Evolutionary conservation across 2,888 invertebrate species (phyloP).

Genomic region (Pseudeuparius sepicola): DNA sequence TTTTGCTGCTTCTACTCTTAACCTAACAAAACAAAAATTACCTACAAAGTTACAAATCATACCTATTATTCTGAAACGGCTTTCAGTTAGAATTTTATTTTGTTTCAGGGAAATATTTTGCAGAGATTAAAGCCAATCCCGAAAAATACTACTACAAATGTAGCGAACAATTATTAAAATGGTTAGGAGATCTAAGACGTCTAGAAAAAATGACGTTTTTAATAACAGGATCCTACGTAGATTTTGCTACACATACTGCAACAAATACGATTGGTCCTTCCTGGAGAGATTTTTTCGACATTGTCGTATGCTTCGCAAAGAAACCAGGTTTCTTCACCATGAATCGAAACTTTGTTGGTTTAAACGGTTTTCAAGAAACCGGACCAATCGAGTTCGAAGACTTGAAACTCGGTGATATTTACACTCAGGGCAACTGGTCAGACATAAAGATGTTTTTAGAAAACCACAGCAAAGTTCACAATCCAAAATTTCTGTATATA

Average conservation of each 20-base stretch:
- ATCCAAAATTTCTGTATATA: slow-evolving; percentile 55
- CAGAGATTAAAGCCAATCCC: slow-evolving; percentile 46
- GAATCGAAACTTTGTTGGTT: slow-evolving; percentile 45
- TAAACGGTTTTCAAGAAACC: slow-evolving; percentile 40
- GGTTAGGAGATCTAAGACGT: slow-evolving; percentile 48
- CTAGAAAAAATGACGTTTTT: slow-evolving; percentile 51
- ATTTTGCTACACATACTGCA: slow-evolving; percentile 58
- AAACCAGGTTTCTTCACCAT: slow-evolving; percentile 65
- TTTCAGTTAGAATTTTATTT: too few species aligned
- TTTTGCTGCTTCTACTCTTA: too few species aligned
- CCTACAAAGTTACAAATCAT: too few species aligned
- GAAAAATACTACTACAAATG: slow-evolving; percentile 50
- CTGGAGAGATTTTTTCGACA: slow-evolving; percentile 30
- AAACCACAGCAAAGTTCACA: slow-evolving; percentile 33
- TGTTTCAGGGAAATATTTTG: slow-evolving; percentile 56
- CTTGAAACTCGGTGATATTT: slow-evolving; percentile 42
- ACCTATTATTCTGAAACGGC: too few species aligned
- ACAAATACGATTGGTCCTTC: slow-evolving; percentile 39
- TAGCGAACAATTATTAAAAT: slow-evolving; percentile 41
- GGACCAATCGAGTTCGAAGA: slow-evolving; percentile 33
- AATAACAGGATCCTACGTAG: slow-evolving; percentile 61
- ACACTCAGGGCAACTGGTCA: slow-evolving; percentile 52
- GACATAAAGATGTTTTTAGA: slow-evolving; percentile 43
- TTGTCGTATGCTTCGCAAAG: slow-evolving; percentile 55
- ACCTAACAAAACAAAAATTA: too few species aligned